These are phyloP conservation scores for Gobio gobio DNA, from an alignment of 2,113 vertebrate species.

Conservation along the genomic window DNA sequence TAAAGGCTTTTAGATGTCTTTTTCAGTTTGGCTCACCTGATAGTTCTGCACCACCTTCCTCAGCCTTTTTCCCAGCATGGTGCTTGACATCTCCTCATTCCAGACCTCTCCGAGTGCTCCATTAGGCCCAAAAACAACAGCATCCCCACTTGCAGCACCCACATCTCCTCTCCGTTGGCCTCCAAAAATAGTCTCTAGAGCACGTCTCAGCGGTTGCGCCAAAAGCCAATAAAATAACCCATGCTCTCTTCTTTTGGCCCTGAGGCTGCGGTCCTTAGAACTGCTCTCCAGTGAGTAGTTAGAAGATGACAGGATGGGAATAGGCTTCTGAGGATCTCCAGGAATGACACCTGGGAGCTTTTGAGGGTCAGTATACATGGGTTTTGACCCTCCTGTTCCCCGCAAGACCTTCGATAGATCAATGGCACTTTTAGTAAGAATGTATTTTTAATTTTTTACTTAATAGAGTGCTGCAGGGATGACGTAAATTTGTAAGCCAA, in stretches of 20 bases:
- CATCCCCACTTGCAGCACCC: slow-evolving; percentile 58
- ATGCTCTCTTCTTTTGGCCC: slow-evolving; percentile 47
- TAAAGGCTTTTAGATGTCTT: slow-evolving; percentile 8
- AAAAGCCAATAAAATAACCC: slow-evolving; percentile 70
- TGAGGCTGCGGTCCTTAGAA: slow-evolving; percentile 16
- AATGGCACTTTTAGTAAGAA: not conserved
- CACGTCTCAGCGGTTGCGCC: slow-evolving; percentile 67
- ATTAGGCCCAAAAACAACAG: slow-evolving; percentile 68
- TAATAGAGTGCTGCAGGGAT: not conserved
- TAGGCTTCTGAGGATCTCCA: slow-evolving; percentile 75
- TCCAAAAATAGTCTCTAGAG: slow-evolving; percentile 70
- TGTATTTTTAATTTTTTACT: not conserved
- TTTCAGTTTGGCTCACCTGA: slow-evolving; percentile 64
- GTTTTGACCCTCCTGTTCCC: slow-evolving; percentile 69
- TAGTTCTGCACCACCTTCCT: slow-evolving; percentile 80
- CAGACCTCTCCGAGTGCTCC: slow-evolving; percentile 71
- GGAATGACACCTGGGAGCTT: slow-evolving; percentile 77
- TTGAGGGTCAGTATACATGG: slow-evolving; percentile 72
- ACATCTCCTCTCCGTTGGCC: slow-evolving; percentile 62
- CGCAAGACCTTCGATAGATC: slow-evolving; percentile 67
- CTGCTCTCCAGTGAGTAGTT: slow-evolving; percentile 63
- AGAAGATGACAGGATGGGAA: slow-evolving; percentile 75
- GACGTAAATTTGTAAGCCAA: not conserved
- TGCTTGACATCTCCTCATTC: slow-evolving; percentile 79
- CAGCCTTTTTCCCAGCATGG: slow-evolving; percentile 74